Evolutionary conservation across 2,888 invertebrate genomes (phyloP).

Genomic region (Eupithecia pulchellata): DNA sequence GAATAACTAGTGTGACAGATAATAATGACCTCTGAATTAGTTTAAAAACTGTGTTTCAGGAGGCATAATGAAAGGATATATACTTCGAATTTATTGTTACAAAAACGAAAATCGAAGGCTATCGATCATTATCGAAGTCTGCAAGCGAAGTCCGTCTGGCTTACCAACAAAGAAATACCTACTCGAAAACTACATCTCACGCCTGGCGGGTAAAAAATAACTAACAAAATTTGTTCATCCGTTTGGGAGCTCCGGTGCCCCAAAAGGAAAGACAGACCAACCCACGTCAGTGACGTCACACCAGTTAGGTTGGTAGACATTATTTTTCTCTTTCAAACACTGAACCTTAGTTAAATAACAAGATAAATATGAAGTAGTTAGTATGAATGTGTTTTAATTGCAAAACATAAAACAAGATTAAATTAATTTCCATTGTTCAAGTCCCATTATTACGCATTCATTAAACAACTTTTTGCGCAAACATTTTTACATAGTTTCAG

Average conservation of each 20-base stretch:
- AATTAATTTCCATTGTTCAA: conserved; percentile 1
- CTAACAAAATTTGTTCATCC: no score
- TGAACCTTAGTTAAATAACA: not conserved
- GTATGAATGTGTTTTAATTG: not conserved
- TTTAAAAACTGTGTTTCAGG: no score
- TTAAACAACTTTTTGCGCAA: not conserved
- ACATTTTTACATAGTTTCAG: not conserved
- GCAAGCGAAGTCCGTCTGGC: not conserved
- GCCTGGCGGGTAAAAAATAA: no score
- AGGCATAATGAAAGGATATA: no score
- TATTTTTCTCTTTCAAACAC: not conserved
- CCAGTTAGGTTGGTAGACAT: not conserved
- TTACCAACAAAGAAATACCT: no score
- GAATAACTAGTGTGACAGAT: no score
- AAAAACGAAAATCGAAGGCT: not conserved
- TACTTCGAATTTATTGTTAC: no score
- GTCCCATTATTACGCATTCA: not conserved
- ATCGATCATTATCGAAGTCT: not conserved
- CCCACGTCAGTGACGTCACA: no score
- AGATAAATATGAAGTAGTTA: not conserved
- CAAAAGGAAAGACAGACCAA: no score
- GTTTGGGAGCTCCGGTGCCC: no score
- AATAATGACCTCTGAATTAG: no score
- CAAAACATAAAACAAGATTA: conserved; percentile 7
- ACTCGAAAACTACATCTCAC: no score